Conservation (phyloP, 2,113 vertebrate species). For the Vidua chalybeata region DNA sequence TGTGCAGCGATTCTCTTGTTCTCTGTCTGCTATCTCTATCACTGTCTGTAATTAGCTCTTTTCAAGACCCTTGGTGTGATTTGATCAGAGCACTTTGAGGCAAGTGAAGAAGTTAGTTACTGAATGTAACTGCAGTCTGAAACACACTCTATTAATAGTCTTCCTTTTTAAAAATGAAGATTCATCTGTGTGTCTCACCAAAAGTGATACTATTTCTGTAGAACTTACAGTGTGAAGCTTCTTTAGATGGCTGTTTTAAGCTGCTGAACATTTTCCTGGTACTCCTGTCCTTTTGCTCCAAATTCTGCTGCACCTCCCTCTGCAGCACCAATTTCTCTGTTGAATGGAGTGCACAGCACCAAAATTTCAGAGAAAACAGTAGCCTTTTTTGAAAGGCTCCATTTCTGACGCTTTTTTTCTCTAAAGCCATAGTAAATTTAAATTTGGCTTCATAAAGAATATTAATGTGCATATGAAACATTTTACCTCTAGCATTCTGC, state of each 20-base stretch:
- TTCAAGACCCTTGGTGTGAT: not conserved
- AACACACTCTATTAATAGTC: not conserved
- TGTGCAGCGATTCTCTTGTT: not conserved
- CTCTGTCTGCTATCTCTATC: not conserved
- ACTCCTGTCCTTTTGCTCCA: not conserved
- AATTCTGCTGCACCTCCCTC: not conserved
- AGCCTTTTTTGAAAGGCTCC: not conserved
- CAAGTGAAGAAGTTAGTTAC: not conserved
- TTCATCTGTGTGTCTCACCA: not conserved
- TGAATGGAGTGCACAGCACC: not conserved
- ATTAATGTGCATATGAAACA: not conserved
- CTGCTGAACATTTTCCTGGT: not conserved
- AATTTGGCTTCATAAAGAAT: not conserved
- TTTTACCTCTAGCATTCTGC: not conserved
- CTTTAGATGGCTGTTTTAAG: not conserved
- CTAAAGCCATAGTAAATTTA: not conserved
- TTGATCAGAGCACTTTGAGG: not conserved
- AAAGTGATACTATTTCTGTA: not conserved
- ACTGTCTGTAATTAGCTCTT: not conserved
- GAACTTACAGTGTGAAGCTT: not conserved
- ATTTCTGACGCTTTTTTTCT: not conserved
- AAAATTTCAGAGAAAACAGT: not conserved
- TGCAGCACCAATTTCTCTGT: not conserved
- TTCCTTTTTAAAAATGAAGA: not conserved
- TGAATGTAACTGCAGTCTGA: not conserved